These are phyloP conservation scores for Lepidurus apus DNA, from an alignment of 1,140 invertebrate species.

Conservation along the genomic window DNA sequence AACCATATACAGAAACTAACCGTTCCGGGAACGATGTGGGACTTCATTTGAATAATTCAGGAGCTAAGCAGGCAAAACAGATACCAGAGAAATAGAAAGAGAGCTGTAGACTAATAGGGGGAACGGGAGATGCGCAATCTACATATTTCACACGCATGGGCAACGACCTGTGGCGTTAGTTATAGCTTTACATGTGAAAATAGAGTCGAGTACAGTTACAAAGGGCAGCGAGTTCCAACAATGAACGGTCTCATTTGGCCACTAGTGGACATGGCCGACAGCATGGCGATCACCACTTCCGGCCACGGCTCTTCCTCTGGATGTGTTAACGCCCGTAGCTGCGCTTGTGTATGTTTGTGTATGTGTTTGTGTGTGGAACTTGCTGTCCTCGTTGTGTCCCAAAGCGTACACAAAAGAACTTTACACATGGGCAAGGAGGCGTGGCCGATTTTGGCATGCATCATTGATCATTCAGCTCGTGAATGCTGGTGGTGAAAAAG, in stretches of 20 bases:
- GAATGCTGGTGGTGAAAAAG: not conserved
- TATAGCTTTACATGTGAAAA: not conserved
- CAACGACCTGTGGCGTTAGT: not conserved
- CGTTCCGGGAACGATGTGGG: not conserved
- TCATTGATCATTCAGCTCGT: not conserved
- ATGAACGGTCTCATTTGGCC: not conserved
- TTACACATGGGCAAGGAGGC: not conserved
- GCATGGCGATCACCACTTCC: not conserved
- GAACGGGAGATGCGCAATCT: not conserved
- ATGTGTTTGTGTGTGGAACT: not conserved
- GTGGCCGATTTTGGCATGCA: not conserved
- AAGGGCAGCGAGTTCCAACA: not conserved
- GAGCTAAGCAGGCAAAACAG: not conserved
- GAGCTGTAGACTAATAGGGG: not conserved
- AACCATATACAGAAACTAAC: not conserved
- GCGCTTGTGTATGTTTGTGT: not conserved
- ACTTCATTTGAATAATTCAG: not conserved
- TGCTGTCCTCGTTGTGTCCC: not conserved
- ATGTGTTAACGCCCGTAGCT: not conserved
- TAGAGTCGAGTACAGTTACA: not conserved
- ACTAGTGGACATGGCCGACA: not conserved
- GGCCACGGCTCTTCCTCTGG: not conserved
- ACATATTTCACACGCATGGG: constrained; percentile 7
- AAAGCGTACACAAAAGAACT: not conserved
- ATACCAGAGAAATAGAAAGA: not conserved